Conservation (phyloP, 2,113 vertebrate species). For the Corvus hawaiiensis region DNA sequence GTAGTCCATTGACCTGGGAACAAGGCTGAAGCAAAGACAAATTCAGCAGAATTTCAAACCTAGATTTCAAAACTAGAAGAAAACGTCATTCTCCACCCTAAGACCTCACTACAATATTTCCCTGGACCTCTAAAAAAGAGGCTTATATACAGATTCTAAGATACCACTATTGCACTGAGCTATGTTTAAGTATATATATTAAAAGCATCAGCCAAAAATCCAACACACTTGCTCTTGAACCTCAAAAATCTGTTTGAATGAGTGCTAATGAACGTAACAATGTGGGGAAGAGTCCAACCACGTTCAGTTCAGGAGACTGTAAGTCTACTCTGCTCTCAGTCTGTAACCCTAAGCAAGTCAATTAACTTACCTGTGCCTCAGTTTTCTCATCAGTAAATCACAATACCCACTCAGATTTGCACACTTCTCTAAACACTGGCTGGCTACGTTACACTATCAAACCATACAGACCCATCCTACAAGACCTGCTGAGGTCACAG, state of each 20-base stretch:
- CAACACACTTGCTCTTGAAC: not conserved
- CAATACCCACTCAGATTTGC: not conserved
- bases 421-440: not conserved
- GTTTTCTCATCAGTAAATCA: not conserved
- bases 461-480: not conserved
- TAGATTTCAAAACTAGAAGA: not conserved
- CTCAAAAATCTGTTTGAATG: not conserved
- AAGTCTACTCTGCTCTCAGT: not conserved
- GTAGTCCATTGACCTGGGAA: not conserved
- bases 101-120: not conserved
- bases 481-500: not conserved
- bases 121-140: not conserved
- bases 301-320: not conserved
- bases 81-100: not conserved
- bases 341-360: not conserved
- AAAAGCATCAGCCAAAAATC: not conserved
- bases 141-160: not conserved
- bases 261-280: not conserved
- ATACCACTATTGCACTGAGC: not conserved
- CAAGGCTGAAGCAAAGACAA: not conserved
- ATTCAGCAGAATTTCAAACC: not conserved
- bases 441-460: not conserved
- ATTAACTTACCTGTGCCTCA: not conserved
- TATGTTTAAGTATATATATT: not conserved
- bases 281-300: not conserved